Percentiles rank a stretch among this genome's conserved stretches.
These are phyloP conservation scores for Paratilapia polleni DNA, from an alignment of 2,113 vertebrate genomes.

Conservation along the genomic window DNA sequence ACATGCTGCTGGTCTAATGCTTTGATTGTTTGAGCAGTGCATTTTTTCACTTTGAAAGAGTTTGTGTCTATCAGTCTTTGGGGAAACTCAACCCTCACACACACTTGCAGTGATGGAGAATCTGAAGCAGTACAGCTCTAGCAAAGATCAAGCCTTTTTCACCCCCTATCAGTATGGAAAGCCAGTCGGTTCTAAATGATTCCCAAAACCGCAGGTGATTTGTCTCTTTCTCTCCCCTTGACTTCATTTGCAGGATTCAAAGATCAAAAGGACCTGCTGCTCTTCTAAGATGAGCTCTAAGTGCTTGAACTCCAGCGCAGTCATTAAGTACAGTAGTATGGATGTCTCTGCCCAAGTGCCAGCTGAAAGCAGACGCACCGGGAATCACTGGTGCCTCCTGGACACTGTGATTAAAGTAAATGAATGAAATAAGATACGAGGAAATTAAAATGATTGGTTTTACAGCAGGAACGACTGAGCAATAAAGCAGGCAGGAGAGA, in stretches of 20 bases:
- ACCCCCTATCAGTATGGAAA: conserved; percentile 71
- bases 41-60: conserved; percentile 37
- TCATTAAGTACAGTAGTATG: conserved; percentile 69
- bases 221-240: conserved; percentile 62
- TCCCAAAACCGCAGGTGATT: conserved; percentile 74
- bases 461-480: conserved; percentile 61
- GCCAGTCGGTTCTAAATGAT: conserved; percentile 60
- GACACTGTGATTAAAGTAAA: conserved; percentile 79
- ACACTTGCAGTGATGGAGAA: conserved; percentile 20
- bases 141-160: conserved; percentile 76
- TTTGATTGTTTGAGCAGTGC: conserved; percentile 41
- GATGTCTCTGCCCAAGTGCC: conserved; percentile 64
- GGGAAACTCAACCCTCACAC: conserved; percentile 31
- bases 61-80: conserved; percentile 21
- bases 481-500: conserved; percentile 56
- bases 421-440: conserved; percentile 81
- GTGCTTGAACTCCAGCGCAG: conserved; percentile 54
- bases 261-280: conserved; percentile 69
- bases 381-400: conserved; percentile 75
- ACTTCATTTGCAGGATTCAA: conserved; percentile 66
- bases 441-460: conserved; percentile 81
- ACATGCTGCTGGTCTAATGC: conserved; percentile 35
- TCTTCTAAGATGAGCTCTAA: conserved; percentile 70
- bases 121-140: conserved; percentile 33
- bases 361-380: conserved; percentile 52